Percentiles rank a stretch among this genome's conserved stretches.
Evolutionary conservation across 1,140 invertebrate genomes (phyloP).

Genomic region (Campodea augens): DNA sequence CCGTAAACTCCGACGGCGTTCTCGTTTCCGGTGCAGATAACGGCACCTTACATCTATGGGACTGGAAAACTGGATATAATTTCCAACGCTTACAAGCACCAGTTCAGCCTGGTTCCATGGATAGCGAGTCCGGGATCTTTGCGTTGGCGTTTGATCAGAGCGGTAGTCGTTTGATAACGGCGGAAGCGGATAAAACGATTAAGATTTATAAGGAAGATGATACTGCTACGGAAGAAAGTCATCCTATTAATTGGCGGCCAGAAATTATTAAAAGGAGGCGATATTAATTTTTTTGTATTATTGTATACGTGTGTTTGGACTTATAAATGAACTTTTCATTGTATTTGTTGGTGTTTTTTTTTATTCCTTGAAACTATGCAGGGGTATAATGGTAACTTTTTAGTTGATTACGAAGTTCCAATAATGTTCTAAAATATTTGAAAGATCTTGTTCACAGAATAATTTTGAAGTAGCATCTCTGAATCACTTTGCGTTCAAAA

Average conservation of each 20-base stretch:
- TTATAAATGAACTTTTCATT: no score
- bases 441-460: no score
- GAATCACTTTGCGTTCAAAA: no score
- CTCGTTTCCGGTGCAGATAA: constrained; percentile 96
- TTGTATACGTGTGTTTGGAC: no score
- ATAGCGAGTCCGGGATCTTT: constrained; percentile 95
- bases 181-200: constrained; percentile 97
- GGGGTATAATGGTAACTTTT: no score
- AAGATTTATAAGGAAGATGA: constrained; percentile 99
- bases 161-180: constrained; percentile 80
- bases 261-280: constrained; percentile 77
- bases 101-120: constrained; percentile 98
- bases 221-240: constrained; percentile 80
- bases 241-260: constrained; percentile 94
- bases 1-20: constrained; percentile 83
- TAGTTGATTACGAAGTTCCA: no score
- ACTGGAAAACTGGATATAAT: constrained; percentile 97
- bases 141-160: constrained; percentile 87
- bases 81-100: constrained; percentile 84
- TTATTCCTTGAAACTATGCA: no score
- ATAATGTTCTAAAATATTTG: no score
- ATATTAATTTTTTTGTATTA: no score
- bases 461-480: no score
- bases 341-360: no score
- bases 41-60: constrained; percentile 96